A percentile compares a stretch with the other conserved stretches of the same genome.
phyloP scores from a whole-genome alignment of 1,140 invertebrate genomes.

The Drosophila carrolli region DNA sequence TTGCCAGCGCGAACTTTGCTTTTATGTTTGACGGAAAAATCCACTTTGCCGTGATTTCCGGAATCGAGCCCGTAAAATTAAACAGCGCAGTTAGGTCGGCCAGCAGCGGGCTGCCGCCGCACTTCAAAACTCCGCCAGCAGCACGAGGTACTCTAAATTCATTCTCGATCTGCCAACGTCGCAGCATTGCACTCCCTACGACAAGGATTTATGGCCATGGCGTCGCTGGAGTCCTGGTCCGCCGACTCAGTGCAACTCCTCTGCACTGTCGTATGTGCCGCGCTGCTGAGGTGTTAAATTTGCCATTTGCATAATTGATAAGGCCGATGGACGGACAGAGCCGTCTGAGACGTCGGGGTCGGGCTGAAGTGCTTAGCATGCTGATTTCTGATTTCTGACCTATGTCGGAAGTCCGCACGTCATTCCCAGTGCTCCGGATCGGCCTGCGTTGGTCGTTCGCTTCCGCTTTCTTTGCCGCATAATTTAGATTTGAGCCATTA shows the following conservation, averaged over 20 bases:
- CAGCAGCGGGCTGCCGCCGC: conserved; percentile 16
- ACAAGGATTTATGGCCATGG: conserved; percentile 63
- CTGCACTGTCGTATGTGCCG: conserved; percentile 48
- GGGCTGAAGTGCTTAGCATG: conserved; percentile 69
- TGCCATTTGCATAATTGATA: conserved; percentile 80
- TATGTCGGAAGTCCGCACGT: conserved; percentile 79
- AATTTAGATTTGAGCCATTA: conserved; percentile 79
- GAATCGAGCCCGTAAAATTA: conserved; percentile 60
- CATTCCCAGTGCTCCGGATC: conserved; percentile 54
- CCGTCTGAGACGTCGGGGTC: conserved; percentile 19
- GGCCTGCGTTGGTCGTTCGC: conserved; percentile 6
- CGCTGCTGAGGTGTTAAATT: conserved; percentile 73
- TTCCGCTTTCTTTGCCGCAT: conserved; percentile 59
- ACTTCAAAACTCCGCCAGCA: conserved; percentile 65
- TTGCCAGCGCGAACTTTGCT: conserved; percentile 63
- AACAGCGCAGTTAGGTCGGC: conserved; percentile 35
- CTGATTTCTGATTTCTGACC: conserved; percentile 78
- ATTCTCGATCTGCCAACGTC: conserved; percentile 50
- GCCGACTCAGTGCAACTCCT: background rate
- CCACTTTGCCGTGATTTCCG: conserved; percentile 80
- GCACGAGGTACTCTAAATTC: conserved; percentile 74
- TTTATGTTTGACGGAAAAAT: conserved; percentile 82
- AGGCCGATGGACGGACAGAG: conserved; percentile 44
- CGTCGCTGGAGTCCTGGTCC: conserved; percentile 11
- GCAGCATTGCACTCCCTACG: conserved; percentile 40